phyloP scores from a whole-genome alignment of 1,140 invertebrate genomes.

The Pseudomyrmex gracilis region DNA sequence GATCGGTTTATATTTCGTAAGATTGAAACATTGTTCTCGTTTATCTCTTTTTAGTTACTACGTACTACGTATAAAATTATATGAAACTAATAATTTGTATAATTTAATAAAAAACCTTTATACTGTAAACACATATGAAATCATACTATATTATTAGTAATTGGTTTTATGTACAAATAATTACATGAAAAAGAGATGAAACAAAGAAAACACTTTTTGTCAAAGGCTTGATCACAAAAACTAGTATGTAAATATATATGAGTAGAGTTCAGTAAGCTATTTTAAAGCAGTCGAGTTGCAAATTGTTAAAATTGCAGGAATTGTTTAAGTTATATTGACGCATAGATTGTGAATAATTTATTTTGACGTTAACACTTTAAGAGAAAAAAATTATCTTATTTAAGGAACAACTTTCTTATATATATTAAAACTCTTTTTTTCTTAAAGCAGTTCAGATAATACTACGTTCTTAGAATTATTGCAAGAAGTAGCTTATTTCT shows the following conservation, averaged over 20 bases:
- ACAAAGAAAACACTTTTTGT: too few species aligned
- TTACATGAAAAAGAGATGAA: too few species aligned
- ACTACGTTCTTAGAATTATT: conserved; percentile 36
- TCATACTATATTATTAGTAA: too few species aligned
- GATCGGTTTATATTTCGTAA: not conserved
- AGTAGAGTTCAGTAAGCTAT: conserved; percentile 30
- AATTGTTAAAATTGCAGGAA: conserved; percentile 46
- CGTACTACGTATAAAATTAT: too few species aligned
- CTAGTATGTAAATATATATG: not conserved
- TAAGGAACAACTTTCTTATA: conserved; percentile 17
- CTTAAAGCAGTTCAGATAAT: conserved; percentile 16
- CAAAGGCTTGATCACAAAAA: not conserved
- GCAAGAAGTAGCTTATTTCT: too few species aligned
- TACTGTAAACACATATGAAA: too few species aligned
- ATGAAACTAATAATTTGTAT: too few species aligned
- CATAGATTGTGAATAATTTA: conserved; percentile 14
- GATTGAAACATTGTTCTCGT: not conserved
- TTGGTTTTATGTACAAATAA: too few species aligned
- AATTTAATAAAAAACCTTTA: too few species aligned
- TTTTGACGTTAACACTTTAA: conserved; percentile 35
- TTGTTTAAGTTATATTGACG: conserved; percentile 26
- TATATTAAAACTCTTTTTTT: conserved; percentile 43
- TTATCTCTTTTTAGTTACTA: not conserved
- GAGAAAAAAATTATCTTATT: conserved; percentile 10
- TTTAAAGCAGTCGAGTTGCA: conserved; percentile 31